A percentile compares a stretch with the other conserved stretches of the same genome.
Conservation (phyloP, 2,113 vertebrate species). For the Rallus limicola region DNA sequence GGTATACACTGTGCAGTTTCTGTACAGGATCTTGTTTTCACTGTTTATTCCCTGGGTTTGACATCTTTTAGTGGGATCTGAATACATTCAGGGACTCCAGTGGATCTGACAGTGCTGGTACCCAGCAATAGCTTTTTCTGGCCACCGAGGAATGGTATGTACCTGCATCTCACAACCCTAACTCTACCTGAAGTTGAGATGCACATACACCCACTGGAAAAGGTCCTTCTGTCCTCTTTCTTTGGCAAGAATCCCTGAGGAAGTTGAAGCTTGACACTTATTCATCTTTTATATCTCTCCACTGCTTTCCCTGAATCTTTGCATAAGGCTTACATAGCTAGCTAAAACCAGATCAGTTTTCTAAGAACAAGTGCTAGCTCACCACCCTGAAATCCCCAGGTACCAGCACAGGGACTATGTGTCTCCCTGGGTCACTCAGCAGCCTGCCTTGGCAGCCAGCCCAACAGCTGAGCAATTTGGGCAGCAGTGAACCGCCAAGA, state of each 20-base stretch:
- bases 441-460: background rate
- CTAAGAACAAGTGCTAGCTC: background rate
- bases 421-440: background rate
- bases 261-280: background rate
- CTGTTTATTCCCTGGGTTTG: background rate
- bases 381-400: background rate
- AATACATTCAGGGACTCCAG: background rate
- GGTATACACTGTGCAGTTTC: background rate
- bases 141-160: background rate
- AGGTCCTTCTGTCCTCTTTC: background rate
- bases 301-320: background rate
- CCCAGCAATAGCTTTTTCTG: background rate
- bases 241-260: background rate
- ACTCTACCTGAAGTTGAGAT: background rate
- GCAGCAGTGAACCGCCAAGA: accelerated
- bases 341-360: background rate
- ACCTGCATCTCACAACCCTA: background rate
- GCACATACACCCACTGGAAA: background rate
- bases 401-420: background rate
- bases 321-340: background rate
- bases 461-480: background rate
- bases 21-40: background rate
- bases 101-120: background rate
- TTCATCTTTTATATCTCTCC: background rate
- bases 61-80: background rate